These are phyloP conservation scores for Palloptera scutellata DNA, from an alignment of 2,888 invertebrate species.

Conservation along the genomic window DNA sequence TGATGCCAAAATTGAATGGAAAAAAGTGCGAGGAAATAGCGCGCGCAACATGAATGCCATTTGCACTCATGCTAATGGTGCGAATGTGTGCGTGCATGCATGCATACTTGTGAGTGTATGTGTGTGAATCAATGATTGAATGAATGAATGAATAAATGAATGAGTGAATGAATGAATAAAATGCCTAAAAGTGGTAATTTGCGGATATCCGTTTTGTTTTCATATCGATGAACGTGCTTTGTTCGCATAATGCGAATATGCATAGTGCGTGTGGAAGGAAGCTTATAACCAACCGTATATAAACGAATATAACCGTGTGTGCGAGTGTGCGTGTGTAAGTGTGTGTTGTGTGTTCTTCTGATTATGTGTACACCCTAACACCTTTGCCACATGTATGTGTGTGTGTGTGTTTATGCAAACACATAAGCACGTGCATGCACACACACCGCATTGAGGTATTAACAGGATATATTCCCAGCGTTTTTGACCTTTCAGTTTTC, in stretches of 20 bases:
- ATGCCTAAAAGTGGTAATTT: conserved; percentile 43
- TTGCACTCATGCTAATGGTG: not conserved
- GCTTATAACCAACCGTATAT: conserved; percentile 1
- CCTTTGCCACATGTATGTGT: conserved; percentile 7
- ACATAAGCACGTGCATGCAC: conserved; percentile 23
- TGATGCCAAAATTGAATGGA: conserved; percentile 17
- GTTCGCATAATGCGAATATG: conserved; percentile 25
- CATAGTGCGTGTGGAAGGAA: conserved; percentile 8
- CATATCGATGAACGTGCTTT: conserved; percentile 38
- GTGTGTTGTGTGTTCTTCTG: not conserved
- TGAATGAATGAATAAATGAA: conserved; percentile 13
- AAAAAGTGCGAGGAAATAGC: conserved; percentile 14
- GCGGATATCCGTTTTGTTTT: conserved; percentile 43
- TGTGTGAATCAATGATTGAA: not conserved
- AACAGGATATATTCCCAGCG: conserved; percentile 4
- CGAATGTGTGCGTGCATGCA: not conserved
- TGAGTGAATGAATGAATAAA: conserved; percentile 27
- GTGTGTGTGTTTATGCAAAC: conserved; percentile 15
- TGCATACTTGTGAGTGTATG: not conserved
- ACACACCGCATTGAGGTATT: no score
- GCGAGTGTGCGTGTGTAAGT: conserved; percentile 5
- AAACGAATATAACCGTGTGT: not conserved
- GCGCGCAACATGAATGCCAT: no score
- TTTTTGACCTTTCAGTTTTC: conserved; percentile 26
- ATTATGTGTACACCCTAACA: not conserved